A percentile compares a stretch with the other conserved stretches of the same genome.
Conservation (phyloP, 2,888 invertebrate species). For the Leuctra nigra region DNA sequence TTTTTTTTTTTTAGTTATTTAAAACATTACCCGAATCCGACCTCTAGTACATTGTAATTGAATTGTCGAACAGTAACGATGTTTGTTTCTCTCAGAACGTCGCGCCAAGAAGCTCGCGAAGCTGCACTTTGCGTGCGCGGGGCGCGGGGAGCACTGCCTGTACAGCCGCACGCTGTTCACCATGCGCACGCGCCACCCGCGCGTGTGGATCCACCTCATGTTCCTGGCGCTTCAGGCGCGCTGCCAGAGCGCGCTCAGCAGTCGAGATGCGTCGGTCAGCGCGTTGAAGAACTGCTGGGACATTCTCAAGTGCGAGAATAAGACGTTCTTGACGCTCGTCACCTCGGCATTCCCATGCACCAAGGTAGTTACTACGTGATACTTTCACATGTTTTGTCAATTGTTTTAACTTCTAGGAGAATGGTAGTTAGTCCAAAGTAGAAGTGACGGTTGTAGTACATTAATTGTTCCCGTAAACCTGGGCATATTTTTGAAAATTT, state of each 20-base stretch:
- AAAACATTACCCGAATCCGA: too few species aligned
- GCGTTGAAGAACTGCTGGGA: slow-evolving; percentile 91
- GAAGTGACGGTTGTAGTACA: background rate
- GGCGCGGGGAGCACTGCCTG: slow-evolving; percentile 75
- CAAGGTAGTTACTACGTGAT: slow-evolving; percentile 60
- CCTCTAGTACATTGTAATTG: too few species aligned
- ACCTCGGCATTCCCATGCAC: slow-evolving; percentile 89
- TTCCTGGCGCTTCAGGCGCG: slow-evolving; percentile 77
- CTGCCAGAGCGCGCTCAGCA: slow-evolving; percentile 6
- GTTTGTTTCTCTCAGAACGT: slow-evolving; percentile 48
- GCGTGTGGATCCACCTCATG: slow-evolving; percentile 94
- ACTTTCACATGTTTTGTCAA: too few species aligned
- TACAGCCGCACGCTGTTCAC: slow-evolving; percentile 74
- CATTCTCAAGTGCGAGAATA: slow-evolving; percentile 84
- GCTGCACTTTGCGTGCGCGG: slow-evolving; percentile 84
- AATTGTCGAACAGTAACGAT: too few species aligned
- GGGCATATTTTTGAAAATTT: too few species aligned
- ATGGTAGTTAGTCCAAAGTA: background rate
- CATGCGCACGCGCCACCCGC: slow-evolving; percentile 71
- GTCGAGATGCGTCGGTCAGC: slow-evolving; percentile 64
- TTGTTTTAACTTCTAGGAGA: background rate
- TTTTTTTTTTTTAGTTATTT: too few species aligned
- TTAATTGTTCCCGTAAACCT: slow-evolving; percentile 4
- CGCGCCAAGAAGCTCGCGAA: slow-evolving; percentile 82
- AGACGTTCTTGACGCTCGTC: slow-evolving; percentile 81